Conservation (phyloP, 2,797 vertebrate species). For the Ataeniobius toweri region DNA sequence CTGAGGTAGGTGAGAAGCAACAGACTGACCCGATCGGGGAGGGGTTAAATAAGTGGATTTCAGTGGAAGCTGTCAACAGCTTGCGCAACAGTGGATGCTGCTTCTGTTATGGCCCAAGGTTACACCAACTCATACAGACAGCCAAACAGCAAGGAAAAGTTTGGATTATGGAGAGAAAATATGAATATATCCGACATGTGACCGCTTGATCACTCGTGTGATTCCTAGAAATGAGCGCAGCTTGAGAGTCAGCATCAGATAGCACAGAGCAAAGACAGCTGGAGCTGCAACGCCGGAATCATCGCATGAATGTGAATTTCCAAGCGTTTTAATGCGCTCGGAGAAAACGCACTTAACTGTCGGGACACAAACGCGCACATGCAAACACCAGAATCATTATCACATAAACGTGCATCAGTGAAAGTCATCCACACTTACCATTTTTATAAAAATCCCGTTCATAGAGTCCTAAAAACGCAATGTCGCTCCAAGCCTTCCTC, state of each 20-base stretch:
- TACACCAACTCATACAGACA: slow-evolving; percentile 24
- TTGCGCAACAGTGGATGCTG: slow-evolving; percentile 36
- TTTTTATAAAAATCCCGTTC: neutral
- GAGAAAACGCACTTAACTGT: slow-evolving; percentile 37
- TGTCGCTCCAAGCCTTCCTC: slow-evolving; percentile 55
- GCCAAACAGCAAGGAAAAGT: slow-evolving; percentile 34
- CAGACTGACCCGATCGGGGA: slow-evolving; percentile 9
- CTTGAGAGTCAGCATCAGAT: slow-evolving; percentile 1
- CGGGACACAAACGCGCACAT: neutral
- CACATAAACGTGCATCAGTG: slow-evolving; percentile 7
- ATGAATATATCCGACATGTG: neutral
- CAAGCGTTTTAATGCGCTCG: slow-evolving; percentile 53
- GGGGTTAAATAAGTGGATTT: slow-evolving; percentile 20
- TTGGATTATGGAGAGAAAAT: slow-evolving; percentile 6
- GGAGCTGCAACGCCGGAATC: slow-evolving; percentile 36
- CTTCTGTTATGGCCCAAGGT: slow-evolving; percentile 54
- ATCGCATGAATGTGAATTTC: slow-evolving; percentile 19
- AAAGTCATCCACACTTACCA: slow-evolving; percentile 51
- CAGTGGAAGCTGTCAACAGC: slow-evolving; percentile 52
- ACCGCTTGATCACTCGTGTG: neutral
- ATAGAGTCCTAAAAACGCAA: slow-evolving; percentile 48
- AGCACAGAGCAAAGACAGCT: slow-evolving; percentile 18
- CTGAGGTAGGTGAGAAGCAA: neutral
- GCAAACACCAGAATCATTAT: neutral
- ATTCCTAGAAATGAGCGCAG: too few relatives aligned